phyloP scores from a whole-genome alignment of 2,113 vertebrate species.

The Pachyramphus minor region DNA sequence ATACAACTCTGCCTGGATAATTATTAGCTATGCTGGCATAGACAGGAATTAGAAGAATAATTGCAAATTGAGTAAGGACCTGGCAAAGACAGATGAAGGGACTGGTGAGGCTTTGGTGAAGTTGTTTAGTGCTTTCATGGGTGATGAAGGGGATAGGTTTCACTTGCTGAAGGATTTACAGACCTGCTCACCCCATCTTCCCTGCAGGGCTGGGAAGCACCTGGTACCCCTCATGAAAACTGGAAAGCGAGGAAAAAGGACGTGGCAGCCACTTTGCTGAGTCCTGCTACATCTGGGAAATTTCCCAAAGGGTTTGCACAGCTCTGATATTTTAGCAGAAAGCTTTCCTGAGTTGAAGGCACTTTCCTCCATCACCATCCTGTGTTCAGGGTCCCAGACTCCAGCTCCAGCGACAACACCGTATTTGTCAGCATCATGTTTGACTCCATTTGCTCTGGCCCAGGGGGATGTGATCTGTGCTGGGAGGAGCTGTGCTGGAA shows the following conservation, averaged over 20 bases:
- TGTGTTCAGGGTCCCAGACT: neutral
- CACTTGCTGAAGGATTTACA: rapidly evolving
- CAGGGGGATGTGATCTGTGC: rapidly evolving
- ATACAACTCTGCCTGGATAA: neutral
- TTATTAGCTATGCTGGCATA: neutral
- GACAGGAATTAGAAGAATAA: neutral
- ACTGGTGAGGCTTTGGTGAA: neutral
- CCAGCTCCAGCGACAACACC: neutral
- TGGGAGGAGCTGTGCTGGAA: neutral
- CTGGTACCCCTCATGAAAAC: neutral
- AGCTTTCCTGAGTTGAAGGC: neutral
- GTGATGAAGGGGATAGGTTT: neutral
- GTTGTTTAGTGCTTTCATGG: neutral
- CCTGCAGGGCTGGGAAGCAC: neutral
- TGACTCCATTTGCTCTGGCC: neutral
- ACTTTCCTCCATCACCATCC: neutral
- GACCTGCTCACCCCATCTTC: neutral
- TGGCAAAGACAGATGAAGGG: neutral
- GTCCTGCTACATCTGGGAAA: neutral
- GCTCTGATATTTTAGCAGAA: neutral
- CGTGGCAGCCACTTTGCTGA: neutral
- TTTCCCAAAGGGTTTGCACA: neutral
- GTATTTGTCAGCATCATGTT: neutral
- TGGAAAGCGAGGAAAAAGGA: neutral
- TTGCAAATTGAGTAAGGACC: neutral